Base-by-base conservation (phyloP, 30 jellyfish, hydroid and myxozoan genomes). In the Aurelia aurita complex sp. Pacific region DNA sequence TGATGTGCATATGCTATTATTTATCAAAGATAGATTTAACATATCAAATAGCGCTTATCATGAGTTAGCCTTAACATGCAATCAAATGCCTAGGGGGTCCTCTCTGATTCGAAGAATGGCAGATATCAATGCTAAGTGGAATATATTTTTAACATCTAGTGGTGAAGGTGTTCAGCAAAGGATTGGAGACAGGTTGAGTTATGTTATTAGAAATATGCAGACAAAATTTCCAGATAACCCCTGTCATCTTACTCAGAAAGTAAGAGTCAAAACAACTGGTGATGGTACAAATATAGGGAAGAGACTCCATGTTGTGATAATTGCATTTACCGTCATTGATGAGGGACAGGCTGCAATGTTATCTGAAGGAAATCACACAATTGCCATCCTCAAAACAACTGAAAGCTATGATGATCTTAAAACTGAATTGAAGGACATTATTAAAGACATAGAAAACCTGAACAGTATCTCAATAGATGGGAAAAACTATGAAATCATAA, bases 141-240 rank as follows among this genome's bases (percentile, higher is more conserved):
- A 40, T 10, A 69, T 69, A 69, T 11, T 32, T 32, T 32, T 35
- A 9, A 69, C 80, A 13, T 38, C 80, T 34, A 69, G 63, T 69
- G 80, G 80, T 34, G 50, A 32, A 15, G 80, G 80, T 69, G 80
- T 69, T 16, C 80, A 69, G 36, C 80, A 69, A 36, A 36, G 63
- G n/a, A 36, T 69, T 38, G 50, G 50, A 38, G 50, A 38, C 50
- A 38, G 50, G 50, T 38, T 38, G 50, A 38, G 50, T 38, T 38
- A 38, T 38, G 50, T 38, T 4, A 38, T 38, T 38, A 38, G 5
- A 38, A 38, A 38, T 4, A 38, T 38, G 50, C 50, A 38, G 50
- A 38, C 3, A 38, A 38, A 38, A 38, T 38, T 38, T 38, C 50
- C 50, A 38, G 50, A 38, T 38, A 38, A 38, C 50, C 50, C 50